phyloP scores from a whole-genome alignment of 2,797 vertebrate species.

The Anisognathus igniventris region DNA sequence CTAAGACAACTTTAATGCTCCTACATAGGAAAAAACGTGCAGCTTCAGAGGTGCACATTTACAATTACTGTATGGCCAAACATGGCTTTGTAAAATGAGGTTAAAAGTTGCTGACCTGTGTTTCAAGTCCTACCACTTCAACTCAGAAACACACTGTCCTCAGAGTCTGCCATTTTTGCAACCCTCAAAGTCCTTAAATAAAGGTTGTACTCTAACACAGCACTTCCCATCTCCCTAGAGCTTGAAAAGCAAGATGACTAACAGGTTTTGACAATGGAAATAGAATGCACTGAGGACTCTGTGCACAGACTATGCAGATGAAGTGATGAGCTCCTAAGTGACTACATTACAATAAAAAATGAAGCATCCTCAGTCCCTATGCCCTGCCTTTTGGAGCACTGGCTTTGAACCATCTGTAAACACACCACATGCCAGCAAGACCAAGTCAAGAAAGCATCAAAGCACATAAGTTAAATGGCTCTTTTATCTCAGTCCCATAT shows the following conservation, averaged over 20 bases:
- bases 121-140: not conserved
- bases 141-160: not conserved
- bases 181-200: not conserved
- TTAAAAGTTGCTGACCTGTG: not conserved
- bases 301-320: not conserved
- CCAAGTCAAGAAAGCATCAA: not conserved
- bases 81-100: not conserved
- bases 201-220: not conserved
- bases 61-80: not conserved
- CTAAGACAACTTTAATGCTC: not conserved
- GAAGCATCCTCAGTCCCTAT: not conserved
- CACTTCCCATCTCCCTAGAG: not conserved
- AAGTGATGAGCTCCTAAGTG: not conserved
- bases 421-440: not conserved
- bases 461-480: not conserved
- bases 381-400: not conserved
- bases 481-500: not conserved
- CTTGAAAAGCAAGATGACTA: not conserved
- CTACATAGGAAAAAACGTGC: not conserved
- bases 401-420: not conserved
- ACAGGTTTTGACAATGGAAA: not conserved
- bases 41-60: not conserved
- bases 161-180: not conserved
- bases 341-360: not conserved
- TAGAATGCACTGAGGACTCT: not conserved